Conservation (phyloP, 2,797 vertebrate species). For the Clarias platycephalus region DNA sequence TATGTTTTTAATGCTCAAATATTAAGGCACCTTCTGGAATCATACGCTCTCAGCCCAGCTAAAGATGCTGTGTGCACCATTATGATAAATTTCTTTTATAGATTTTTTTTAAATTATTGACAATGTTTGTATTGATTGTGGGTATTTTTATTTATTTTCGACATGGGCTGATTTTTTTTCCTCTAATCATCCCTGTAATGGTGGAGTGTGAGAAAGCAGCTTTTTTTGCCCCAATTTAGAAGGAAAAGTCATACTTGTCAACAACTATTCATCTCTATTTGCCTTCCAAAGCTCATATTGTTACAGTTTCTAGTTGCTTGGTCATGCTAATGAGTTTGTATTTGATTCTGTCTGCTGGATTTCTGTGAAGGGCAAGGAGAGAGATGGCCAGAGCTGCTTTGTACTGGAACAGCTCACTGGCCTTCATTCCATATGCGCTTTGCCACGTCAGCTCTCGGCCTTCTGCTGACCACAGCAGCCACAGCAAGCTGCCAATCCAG, state of each 20-base stretch:
- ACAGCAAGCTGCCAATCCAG: constrained; percentile 57
- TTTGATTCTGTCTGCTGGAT: constrained; percentile 17
- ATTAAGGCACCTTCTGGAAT: background rate
- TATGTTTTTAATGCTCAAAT: background rate
- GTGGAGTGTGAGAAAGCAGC: background rate
- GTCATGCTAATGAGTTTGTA: constrained; percentile 7
- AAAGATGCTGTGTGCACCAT: background rate
- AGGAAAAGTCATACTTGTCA: background rate
- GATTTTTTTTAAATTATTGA: background rate
- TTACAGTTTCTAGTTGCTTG: background rate
- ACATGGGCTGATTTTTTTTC: background rate
- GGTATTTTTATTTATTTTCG: background rate
- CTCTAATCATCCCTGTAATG: background rate
- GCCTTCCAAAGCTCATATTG: background rate
- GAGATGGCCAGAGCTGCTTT: background rate
- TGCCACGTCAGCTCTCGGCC: constrained; percentile 70
- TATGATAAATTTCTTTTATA: background rate
- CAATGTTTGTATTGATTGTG: background rate
- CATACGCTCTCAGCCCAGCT: background rate
- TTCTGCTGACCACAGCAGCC: constrained; percentile 66
- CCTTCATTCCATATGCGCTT: constrained; percentile 60
- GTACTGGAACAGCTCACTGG: constrained; percentile 41
- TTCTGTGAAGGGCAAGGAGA: background rate
- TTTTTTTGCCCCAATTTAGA: background rate
- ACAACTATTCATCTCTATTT: background rate